A percentile compares a stretch with the other conserved stretches of the same genome.
Conservation (phyloP, 2,888 invertebrate species). For the Leistus spinibarbis region DNA sequence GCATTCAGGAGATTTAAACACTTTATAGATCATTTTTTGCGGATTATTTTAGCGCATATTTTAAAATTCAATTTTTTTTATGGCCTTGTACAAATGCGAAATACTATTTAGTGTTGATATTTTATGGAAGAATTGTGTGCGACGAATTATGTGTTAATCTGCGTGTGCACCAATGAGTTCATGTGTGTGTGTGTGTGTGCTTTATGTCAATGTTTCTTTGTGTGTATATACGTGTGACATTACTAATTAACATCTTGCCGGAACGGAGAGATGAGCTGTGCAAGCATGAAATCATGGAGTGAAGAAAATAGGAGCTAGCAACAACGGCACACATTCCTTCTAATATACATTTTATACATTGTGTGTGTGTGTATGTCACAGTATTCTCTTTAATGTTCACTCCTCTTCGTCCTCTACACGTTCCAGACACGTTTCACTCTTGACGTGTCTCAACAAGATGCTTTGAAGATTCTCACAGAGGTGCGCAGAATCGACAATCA, state of each 20-base stretch:
- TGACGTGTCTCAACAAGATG: background rate
- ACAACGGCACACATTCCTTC: background rate
- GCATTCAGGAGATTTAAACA: too few relatives aligned
- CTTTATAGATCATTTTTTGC: too few relatives aligned
- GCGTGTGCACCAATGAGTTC: background rate
- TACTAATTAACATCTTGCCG: background rate
- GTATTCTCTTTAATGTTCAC: background rate
- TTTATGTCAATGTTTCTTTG: too few relatives aligned
- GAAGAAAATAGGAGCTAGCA: background rate
- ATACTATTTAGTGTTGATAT: too few relatives aligned
- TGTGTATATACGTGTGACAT: background rate
- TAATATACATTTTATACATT: too few relatives aligned
- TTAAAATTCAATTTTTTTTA: too few relatives aligned
- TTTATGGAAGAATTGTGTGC: too few relatives aligned
- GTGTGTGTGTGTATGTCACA: background rate
- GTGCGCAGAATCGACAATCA: background rate
- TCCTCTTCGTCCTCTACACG: background rate
- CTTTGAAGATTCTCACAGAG: background rate
- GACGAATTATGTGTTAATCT: background rate
- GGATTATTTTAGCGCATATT: too few relatives aligned
- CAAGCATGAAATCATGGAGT: background rate
- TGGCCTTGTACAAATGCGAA: too few relatives aligned
- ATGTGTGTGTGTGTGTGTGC: background rate
- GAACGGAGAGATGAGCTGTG: background rate
- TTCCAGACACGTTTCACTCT: background rate